Conservation (phyloP, 2,888 invertebrate species). For the Cinara cedri region DNA sequence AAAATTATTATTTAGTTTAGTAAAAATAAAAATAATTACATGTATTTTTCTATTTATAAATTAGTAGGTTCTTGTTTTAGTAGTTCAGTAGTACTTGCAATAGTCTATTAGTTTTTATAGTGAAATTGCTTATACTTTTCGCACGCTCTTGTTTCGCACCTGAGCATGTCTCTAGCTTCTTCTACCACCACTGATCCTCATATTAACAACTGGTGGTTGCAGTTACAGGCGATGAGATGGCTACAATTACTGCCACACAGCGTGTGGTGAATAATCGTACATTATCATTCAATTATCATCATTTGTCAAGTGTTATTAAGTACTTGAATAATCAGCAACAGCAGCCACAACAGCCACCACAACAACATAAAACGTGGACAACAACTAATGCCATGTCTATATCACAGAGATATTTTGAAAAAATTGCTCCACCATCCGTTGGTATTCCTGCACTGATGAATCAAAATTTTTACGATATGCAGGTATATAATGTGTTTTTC, state of each 20-base stretch:
- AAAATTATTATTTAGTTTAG: constrained; percentile 4
- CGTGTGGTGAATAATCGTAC: constrained; percentile 51
- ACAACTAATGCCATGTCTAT: constrained; percentile 58
- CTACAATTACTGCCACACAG: constrained; percentile 51
- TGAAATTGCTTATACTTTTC: constrained; percentile 49
- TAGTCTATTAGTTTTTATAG: constrained; percentile 44
- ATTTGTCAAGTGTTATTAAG: constrained; percentile 54
- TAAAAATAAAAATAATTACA: not conserved
- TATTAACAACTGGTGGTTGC: constrained; percentile 49
- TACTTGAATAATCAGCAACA: constrained; percentile 52
- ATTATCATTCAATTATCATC: constrained; percentile 52
- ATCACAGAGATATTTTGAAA: constrained; percentile 58
- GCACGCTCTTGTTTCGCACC: constrained; percentile 56
- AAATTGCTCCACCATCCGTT: constrained; percentile 42
- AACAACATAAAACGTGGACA: constrained; percentile 49
- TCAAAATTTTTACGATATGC: constrained; percentile 56
- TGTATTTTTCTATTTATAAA: constrained; percentile 9
- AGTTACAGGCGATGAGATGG: constrained; percentile 56
- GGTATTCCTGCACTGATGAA: constrained; percentile 41
- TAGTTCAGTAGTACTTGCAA: constrained; percentile 42
- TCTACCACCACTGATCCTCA: constrained; percentile 8
- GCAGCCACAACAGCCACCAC: constrained; percentile 23
- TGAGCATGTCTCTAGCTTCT: constrained; percentile 50
- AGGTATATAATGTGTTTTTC: constrained; percentile 17
- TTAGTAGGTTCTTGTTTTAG: constrained; percentile 34